Percentiles rank a stretch among this genome's conserved stretches.
phyloP scores from a whole-genome alignment of 2,113 vertebrate species.

The Phaethon lepturus region DNA sequence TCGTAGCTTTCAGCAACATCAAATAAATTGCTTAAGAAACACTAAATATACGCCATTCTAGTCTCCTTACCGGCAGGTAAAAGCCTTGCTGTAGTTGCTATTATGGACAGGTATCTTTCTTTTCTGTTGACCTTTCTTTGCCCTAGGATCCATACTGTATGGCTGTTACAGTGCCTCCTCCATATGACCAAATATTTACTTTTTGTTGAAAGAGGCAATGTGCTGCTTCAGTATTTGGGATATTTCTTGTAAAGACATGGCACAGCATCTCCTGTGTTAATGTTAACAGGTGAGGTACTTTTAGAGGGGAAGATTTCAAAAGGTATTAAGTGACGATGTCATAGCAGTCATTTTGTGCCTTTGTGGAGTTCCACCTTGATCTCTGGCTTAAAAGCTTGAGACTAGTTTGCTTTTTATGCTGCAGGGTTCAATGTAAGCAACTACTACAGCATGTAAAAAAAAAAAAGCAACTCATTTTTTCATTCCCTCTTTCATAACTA shows the following conservation, averaged over 20 bases:
- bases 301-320: not conserved
- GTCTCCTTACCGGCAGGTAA: not conserved
- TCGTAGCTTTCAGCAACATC: not conserved
- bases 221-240: not conserved
- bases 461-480: not conserved
- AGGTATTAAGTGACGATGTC: not conserved
- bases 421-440: not conserved
- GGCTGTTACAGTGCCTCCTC: conserved; percentile 51
- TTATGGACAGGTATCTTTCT: not conserved
- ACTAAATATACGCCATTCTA: not conserved
- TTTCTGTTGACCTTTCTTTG: not conserved
- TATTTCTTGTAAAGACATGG: not conserved
- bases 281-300: not conserved
- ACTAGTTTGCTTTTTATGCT: conserved; percentile 25
- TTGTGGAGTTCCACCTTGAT: not conserved
- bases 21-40: not conserved
- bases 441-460: conserved; percentile 4
- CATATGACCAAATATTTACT: not conserved
- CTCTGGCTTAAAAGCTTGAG: not conserved
- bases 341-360: not conserved
- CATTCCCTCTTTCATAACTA: not conserved
- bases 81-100: not conserved
- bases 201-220: not conserved
- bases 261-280: not conserved
- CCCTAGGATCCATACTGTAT: not conserved